phyloP scores from a whole-genome alignment of 1,140 invertebrate species.

The Neoseiulus cucumeris region DNA sequence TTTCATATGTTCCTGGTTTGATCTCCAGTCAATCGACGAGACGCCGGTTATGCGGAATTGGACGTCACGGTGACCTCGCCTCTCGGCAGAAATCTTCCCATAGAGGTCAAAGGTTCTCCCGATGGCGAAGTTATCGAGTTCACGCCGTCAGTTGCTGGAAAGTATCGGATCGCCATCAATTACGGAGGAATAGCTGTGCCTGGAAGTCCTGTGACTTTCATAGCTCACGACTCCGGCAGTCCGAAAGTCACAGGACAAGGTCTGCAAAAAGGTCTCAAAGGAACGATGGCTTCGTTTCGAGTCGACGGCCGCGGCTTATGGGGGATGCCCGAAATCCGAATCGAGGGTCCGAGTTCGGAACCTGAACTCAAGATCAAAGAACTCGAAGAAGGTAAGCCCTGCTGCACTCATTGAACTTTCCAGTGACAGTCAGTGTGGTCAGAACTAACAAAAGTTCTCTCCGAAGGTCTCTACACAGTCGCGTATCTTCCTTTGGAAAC shows the following conservation, averaged over 20 bases:
- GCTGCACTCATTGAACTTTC: no score
- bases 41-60: slow-evolving; percentile 70
- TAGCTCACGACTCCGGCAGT: slow-evolving; percentile 11
- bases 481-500: slow-evolving; percentile 46
- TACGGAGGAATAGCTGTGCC: slow-evolving; percentile 53
- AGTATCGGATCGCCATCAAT: slow-evolving; percentile 65
- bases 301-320: slow-evolving; percentile 33
- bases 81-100: slow-evolving; percentile 57
- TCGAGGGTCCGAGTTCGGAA: slow-evolving; percentile 29
- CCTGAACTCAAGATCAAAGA: slow-evolving; percentile 23
- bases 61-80: slow-evolving; percentile 72
- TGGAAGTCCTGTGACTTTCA: slow-evolving; percentile 26
- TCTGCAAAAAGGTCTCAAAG: slow-evolving; percentile 25
- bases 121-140: slow-evolving; percentile 59
- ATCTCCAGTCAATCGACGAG: slow-evolving; percentile 52
- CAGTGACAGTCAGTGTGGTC: no score
- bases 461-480: slow-evolving; percentile 37
- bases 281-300: slow-evolving; percentile 25
- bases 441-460: slow-evolving; percentile 29
- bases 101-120: slow-evolving; percentile 50
- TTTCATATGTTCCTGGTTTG: slow-evolving; percentile 8
- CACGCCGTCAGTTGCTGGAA: slow-evolving; percentile 61
- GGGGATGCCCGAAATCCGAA: slow-evolving; percentile 33
- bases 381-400: neutral
- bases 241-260: slow-evolving; percentile 22